Evolutionary conservation across 37 sponge, comb jelly and placozoan species (phyloP).

Genomic region (Spongilla lacustris): DNA sequence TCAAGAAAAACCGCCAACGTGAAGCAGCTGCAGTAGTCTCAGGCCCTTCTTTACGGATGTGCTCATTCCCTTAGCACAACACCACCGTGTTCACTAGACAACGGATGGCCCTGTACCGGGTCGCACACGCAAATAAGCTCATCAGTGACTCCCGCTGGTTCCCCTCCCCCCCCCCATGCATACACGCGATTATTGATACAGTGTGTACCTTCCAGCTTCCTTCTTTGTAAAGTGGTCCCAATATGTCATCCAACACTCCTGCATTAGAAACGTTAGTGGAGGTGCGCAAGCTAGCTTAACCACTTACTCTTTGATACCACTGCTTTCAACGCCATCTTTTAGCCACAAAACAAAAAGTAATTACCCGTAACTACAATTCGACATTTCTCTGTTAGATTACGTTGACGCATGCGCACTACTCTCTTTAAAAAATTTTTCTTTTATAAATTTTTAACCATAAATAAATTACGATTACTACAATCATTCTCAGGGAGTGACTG

Average conservation of each 20-base stretch:
- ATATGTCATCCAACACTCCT: conserved; percentile 65
- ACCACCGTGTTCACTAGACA: background rate
- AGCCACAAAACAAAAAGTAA: background rate
- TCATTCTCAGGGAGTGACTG: background rate
- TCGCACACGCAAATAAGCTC: background rate
- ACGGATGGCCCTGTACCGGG: background rate
- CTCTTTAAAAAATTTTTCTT: too few species aligned
- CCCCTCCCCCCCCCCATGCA: background rate
- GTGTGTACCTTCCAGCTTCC: conserved; percentile 58
- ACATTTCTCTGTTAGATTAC: background rate
- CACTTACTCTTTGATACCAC: conserved; percentile 61
- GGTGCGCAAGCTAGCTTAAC: background rate
- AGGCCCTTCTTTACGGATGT: background rate
- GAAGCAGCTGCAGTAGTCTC: background rate
- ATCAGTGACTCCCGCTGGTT: background rate
- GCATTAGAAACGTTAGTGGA: background rate
- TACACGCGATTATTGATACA: background rate
- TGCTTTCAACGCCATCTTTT: conserved; percentile 59
- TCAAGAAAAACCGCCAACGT: background rate
- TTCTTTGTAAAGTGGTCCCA: conserved; percentile 37
- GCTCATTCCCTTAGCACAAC: background rate
- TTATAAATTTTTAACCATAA: background rate
- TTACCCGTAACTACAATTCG: background rate
- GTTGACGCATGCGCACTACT: background rate
- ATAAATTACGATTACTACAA: background rate